Base-by-base conservation (phyloP, 2,797 vertebrate species). In the Brachymystax lenok region DNA sequence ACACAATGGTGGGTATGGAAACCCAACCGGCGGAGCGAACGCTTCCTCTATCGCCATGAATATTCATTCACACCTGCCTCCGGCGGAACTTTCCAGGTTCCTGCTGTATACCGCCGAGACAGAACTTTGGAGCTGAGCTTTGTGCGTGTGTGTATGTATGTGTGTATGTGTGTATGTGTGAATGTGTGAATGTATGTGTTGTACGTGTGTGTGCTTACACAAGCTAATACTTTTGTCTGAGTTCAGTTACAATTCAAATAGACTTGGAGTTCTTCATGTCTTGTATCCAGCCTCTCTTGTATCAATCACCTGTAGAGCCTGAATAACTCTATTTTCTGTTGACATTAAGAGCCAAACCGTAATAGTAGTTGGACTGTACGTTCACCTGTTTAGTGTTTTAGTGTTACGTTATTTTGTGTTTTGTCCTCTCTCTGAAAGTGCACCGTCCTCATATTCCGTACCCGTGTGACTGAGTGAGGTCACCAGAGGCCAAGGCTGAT, bases 41-140 rank as follows among this genome's bases (percentile, higher is more conserved):
- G 82, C 35, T 3, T 46, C 40, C 72, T 85, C 75, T 77, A 64
- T 4, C 63, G 14, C 86, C 90, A 93, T 95, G 93, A 94, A 95
- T 95, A 94, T 94, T 93, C 92, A 95, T 90, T 74, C 85, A 88
- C 92, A 94, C 91, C 93, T 94, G 93, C 86, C 91, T 87, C 88
- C 81, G 75, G 80, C 85, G 83, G 80, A 88, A 88, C 88, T 85
- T 87, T 91, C 40, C 80, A 83, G 86, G 78, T 89, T 84, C 88
- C 78, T 80, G 74, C 40, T 46, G 40, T 46, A 46, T 80, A 70
- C 82, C 76, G 85, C 80, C 83, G 56, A 84, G 85, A 89, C 81
- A 88, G 81, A 90, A 90, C 84, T 91, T 92, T 85, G 85, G 88
- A 87, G 69, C 68, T 52, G 66, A 50, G 74, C 82, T 85, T 85